Base-by-base conservation (phyloP, 2,113 vertebrate genomes). In the Uropsilus gracilis region DNA sequence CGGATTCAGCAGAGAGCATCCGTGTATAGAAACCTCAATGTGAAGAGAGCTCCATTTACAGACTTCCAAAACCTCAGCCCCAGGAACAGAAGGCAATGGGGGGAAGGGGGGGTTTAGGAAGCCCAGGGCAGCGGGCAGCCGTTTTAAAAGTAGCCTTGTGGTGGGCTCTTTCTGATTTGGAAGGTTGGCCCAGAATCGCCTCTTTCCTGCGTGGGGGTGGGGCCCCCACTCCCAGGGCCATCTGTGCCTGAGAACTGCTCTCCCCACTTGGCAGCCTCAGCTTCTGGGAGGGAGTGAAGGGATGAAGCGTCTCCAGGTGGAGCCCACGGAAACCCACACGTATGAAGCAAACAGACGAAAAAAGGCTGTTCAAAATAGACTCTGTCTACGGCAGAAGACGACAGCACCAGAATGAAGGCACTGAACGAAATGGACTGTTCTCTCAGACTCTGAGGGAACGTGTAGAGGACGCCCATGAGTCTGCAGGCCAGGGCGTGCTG, bases 361-460 rank as follows among this genome's bases (percentile, higher is more conserved):
- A 82, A 78, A 73, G 9, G 71, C 44, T 11, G 69, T 87, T 85
- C 82, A 90, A 92, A 97, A 97, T 93, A 97, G 95, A 84, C 64
- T 76, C 77, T 57, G 64, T 90, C 91, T 90, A 26, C 1, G 10
- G 72, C 71, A 82, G 73, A 84, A 64, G 57, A 34, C 30, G 59
- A 66, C 61, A 10, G 17, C 26, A 34, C 95, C 94, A 94, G 71
- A 76, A 71, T 12, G 50, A 42, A 78, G 80, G 73, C 69, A 55
- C 4, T 8, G 63, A 48, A 57, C 32, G 5, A 50, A 68, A 12
- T 0, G 69, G 73, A 72, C 72, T 55, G 9, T n/a, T 76, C 68
- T 30, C 13, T 5, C 75, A 39, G 6, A 11, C 13, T 46, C 55
- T 12, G 42, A 68, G 28, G n/a, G 83, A 34, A 26, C 6, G 5